Evolutionary conservation across 2,888 invertebrate genomes (phyloP), one percentile per base, ranked within the genome.

Genomic region (Mythimna impura): DNA sequence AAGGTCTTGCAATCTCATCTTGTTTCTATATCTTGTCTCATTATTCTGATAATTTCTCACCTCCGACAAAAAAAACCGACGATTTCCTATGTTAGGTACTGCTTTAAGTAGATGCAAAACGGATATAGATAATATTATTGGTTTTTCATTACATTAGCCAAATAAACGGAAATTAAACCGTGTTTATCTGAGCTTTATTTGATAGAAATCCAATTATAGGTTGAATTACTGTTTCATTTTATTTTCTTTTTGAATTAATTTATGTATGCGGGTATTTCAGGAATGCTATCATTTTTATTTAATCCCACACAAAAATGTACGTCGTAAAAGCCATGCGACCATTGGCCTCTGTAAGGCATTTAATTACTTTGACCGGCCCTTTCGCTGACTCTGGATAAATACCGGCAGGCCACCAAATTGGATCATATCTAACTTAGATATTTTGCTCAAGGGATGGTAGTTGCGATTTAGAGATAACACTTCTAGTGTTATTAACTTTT

Each of bases 321-420:
- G n/a, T n/a, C 65, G 52, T 34, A 43, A 60, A 69, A 54, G 52
- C 71, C 63, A 73, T 62, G 25, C 63, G 40, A 12, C 47, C 55
- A 63, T 60, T 54, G 72, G 67, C 20, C 62, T 47, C 47, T 6
- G 17, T 55, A 73, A 72, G 78, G 72, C 75, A 78, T 82, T 82
- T 82, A 79, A 82, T 82, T 82, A 82, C 80, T 79, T 79, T 79
- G 72, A 72, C 67, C 67, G 55, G 55, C 71, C 58, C 57, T 72
- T 66, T 73, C 63, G 66, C 82, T 76, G 71, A 73, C 66, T 74
- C 65, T 34, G 62, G 52, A 61, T 82, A 71, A 75, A 72, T 66
- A 72, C 65, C 65, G 82, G 72, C 74, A 71, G 30, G 43, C 30
- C n/a, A 71, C 76, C 83, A 83, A 81, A 79, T 81, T 81, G 71